phyloP scores from a whole-genome alignment of 2,888 invertebrate species.

The Trypoxylon attenuatum region DNA sequence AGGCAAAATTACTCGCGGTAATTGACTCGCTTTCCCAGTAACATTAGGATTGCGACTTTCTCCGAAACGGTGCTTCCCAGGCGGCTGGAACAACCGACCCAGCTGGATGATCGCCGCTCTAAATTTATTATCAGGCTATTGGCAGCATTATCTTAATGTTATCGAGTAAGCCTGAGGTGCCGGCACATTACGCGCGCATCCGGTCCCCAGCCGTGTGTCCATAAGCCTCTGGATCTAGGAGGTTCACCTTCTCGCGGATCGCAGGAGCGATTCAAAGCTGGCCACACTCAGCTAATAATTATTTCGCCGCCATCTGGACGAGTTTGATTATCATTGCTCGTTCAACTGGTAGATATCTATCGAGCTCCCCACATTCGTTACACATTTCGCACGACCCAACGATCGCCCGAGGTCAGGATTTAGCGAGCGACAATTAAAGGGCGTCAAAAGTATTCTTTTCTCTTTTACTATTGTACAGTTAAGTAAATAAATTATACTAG shows the following conservation, averaged over 20 bases:
- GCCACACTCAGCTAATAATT: conserved; percentile 47
- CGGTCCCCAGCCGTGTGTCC: background rate
- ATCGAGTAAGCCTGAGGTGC: conserved; percentile 1
- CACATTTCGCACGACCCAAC: no score
- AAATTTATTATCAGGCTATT: conserved; percentile 22
- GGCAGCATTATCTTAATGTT: conserved; percentile 5
- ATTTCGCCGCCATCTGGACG: conserved; percentile 30
- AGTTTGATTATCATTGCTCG: conserved; percentile 38
- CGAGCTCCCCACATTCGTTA: no score
- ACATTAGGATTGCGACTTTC: background rate
- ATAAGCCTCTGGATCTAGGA: conserved; percentile 11
- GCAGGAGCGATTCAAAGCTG: conserved; percentile 40
- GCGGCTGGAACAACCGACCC: background rate
- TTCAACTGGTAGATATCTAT: no score
- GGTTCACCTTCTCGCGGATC: conserved; percentile 33
- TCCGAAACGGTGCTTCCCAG: background rate
- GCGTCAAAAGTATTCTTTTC: no score
- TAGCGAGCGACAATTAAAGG: no score
- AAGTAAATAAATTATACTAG: background rate
- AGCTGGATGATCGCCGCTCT: background rate
- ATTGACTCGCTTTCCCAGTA: background rate
- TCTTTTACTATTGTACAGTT: background rate
- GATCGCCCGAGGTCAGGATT: no score
- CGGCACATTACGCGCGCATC: background rate
- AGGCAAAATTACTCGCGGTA: background rate